Conservation (phyloP, 2,113 vertebrate genomes). For the Microcebus jonahi region DNA sequence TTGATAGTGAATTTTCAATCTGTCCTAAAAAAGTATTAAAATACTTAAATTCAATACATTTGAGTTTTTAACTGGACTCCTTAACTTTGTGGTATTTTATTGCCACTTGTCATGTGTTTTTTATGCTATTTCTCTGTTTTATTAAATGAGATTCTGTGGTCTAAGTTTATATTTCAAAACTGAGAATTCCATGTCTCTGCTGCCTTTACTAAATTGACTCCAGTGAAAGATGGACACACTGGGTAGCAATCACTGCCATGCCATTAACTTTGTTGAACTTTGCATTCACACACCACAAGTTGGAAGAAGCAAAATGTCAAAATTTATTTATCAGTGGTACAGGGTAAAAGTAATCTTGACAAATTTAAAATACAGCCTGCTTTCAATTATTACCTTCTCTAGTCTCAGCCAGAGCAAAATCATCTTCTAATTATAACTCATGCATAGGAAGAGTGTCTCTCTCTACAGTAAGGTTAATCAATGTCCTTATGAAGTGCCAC, state of each 20-base stretch:
- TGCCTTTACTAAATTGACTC: not conserved
- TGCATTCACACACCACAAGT: not conserved
- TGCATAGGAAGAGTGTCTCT: not conserved
- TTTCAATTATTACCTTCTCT: not conserved
- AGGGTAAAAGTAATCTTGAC: not conserved
- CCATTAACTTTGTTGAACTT: not conserved
- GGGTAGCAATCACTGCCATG: not conserved
- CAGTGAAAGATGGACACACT: not conserved
- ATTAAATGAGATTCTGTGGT: not conserved
- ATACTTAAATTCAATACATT: not conserved
- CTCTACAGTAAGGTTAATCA: not conserved
- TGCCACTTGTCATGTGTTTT: not conserved
- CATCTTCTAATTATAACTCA: not conserved
- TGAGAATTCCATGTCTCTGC: not conserved
- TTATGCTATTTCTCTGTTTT: not conserved
- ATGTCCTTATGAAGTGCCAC: not conserved
- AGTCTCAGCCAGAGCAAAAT: not conserved
- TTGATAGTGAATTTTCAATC: constrained; percentile 13
- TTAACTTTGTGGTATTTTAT: constrained; percentile 15
- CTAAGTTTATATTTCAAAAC: not conserved
- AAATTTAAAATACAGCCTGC: not conserved
- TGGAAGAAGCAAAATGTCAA: not conserved
- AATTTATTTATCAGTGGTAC: not conserved
- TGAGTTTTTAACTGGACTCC: not conserved
- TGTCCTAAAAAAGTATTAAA: not conserved